A percentile compares a stretch with the other conserved stretches of the same genome.
phyloP scores from a whole-genome alignment of 1,140 invertebrate genomes.

The Heliconius hermathena region DNA sequence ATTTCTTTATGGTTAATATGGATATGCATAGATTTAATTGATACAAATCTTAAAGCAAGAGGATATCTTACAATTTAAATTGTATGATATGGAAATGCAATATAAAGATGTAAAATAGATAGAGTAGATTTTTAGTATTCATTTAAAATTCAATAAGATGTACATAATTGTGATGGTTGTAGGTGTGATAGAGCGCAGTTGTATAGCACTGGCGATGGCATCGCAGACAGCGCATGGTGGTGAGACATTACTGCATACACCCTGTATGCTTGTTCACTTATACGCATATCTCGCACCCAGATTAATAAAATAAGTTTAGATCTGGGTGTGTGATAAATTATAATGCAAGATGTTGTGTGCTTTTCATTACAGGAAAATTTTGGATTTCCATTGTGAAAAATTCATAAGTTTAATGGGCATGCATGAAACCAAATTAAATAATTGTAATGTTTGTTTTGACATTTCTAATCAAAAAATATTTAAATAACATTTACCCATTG shows the following conservation, averaged over 20 bases:
- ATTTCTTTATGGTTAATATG: neutral
- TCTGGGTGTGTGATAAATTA: neutral
- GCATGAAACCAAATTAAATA: neutral
- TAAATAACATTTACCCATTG: neutral
- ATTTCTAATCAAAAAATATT: no score
- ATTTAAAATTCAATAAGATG: no score
- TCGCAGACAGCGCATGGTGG: conserved; percentile 37
- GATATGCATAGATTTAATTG: no score
- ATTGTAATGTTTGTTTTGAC: neutral
- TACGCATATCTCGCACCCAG: no score
- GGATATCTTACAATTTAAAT: neutral
- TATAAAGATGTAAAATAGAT: no score
- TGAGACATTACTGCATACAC: conserved; percentile 33
- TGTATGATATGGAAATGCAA: no score
- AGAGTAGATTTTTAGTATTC: no score
- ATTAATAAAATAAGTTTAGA: no score
- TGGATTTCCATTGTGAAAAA: neutral
- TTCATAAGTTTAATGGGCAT: neutral
- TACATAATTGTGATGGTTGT: conserved; percentile 21
- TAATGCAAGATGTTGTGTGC: neutral
- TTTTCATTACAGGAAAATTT: neutral
- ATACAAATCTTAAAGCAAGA: neutral
- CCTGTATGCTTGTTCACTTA: neutral
- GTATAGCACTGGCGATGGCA: conserved; percentile 51
- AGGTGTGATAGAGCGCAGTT: conserved; percentile 66